Conservation (phyloP, 2,113 vertebrate genomes). For the Aix galericulata region DNA sequence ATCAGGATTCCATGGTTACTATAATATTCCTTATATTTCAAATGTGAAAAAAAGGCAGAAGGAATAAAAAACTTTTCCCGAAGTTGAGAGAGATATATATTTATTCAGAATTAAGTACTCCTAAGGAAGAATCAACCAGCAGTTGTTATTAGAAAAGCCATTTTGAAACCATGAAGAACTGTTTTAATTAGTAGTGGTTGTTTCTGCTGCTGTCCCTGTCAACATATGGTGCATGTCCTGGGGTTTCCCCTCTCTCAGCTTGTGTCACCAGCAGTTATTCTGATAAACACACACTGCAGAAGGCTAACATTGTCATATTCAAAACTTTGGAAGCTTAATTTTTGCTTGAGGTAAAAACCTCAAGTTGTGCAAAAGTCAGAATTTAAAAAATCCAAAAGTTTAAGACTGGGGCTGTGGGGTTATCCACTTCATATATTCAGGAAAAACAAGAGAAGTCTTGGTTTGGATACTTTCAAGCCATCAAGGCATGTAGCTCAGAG, state of each 20-base stretch:
- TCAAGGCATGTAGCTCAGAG: constrained; percentile 13
- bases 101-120: constrained; percentile 14
- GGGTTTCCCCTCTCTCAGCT: constrained; percentile 37
- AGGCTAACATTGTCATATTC: background rate
- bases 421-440: background rate
- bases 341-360: background rate
- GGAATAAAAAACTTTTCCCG: background rate
- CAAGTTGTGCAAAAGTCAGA: background rate
- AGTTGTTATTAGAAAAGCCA: constrained; percentile 31
- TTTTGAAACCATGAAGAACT: background rate
- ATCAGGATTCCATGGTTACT: constrained; percentile 74
- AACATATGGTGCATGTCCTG: constrained; percentile 56
- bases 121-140: background rate
- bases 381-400: background rate
- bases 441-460: constrained; percentile 21
- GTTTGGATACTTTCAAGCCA: constrained; percentile 34
- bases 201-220: constrained; percentile 21
- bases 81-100: constrained; percentile 31
- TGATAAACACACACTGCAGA: background rate
- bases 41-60: constrained; percentile 59
- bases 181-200: constrained; percentile 37
- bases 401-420: background rate
- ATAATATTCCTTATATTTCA: constrained; percentile 67
- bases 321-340: background rate
- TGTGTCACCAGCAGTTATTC: constrained; percentile 36